A percentile compares a stretch with the other conserved stretches of the same genome.
phyloP scores from a whole-genome alignment of 2,797 vertebrate genomes.

The Scyliorhinus canicula region DNA sequence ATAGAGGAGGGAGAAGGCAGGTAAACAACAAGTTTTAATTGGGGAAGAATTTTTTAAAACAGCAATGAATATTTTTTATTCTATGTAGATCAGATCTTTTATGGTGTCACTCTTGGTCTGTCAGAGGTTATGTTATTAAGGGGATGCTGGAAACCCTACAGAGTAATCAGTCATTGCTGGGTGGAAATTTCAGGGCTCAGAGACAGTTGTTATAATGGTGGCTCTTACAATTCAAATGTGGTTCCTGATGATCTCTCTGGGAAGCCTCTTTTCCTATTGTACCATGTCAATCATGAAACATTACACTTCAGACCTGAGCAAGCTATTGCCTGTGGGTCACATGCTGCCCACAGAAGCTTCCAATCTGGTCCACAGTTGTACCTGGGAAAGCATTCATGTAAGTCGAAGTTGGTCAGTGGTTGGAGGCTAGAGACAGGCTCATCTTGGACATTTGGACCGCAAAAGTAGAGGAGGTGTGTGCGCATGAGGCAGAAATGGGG shows the following conservation, averaged over 20 bases:
- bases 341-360: too few species aligned
- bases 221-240: background rate
- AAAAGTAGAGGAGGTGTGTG: background rate
- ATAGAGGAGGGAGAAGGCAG: background rate
- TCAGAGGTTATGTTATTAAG: background rate
- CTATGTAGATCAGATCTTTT: background rate
- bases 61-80: background rate
- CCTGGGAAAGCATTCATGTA: background rate
- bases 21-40: background rate
- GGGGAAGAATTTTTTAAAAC: background rate
- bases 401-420: background rate
- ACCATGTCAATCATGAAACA: background rate
- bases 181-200: background rate
- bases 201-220: background rate
- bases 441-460: background rate
- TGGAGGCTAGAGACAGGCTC: background rate
- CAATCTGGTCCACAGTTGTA: too few species aligned
- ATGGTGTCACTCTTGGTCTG: background rate
- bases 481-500: background rate
- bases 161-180: background rate
- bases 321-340: too few species aligned
- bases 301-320: too few species aligned
- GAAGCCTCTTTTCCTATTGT: background rate
- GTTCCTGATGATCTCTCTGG: background rate
- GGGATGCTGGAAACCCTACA: background rate